Evolutionary conservation across 1,140 invertebrate species (phyloP).

Genomic region (Glossosoma conforme): DNA sequence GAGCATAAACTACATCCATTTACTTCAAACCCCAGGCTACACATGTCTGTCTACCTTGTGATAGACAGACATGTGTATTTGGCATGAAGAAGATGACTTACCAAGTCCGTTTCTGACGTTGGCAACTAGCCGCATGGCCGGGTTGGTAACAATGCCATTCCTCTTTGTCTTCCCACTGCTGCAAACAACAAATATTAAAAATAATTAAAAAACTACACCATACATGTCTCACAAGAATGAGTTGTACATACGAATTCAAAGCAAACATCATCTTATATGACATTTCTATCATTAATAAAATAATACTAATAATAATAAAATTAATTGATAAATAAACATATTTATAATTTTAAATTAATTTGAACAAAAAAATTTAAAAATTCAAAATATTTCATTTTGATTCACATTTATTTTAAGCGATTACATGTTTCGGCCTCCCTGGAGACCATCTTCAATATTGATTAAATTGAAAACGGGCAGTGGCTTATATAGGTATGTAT

Average conservation of each 20-base stretch:
- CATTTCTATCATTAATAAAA: not conserved
- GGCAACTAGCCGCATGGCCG: slow-evolving; percentile 72
- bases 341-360: too few relatives aligned
- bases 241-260: not conserved
- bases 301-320: not conserved
- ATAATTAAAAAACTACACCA: slow-evolving; percentile 30
- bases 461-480: too few relatives aligned
- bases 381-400: too few relatives aligned
- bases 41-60: too few relatives aligned
- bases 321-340: not conserved
- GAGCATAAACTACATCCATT: too few relatives aligned
- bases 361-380: too few relatives aligned
- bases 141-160: slow-evolving; percentile 89
- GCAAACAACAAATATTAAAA: slow-evolving; percentile 32
- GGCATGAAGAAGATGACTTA: slow-evolving; percentile 33
- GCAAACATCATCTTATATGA: not conserved
- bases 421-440: too few relatives aligned
- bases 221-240: not conserved
- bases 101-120: slow-evolving; percentile 48
- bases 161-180: slow-evolving; percentile 63
- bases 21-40: too few relatives aligned
- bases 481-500: too few relatives aligned
- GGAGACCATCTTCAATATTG: too few relatives aligned
- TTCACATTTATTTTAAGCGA: too few relatives aligned
- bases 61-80: too few relatives aligned